Evolutionary conservation across 1,140 invertebrate genomes (phyloP).

Genomic region (Ylistrum balloti): DNA sequence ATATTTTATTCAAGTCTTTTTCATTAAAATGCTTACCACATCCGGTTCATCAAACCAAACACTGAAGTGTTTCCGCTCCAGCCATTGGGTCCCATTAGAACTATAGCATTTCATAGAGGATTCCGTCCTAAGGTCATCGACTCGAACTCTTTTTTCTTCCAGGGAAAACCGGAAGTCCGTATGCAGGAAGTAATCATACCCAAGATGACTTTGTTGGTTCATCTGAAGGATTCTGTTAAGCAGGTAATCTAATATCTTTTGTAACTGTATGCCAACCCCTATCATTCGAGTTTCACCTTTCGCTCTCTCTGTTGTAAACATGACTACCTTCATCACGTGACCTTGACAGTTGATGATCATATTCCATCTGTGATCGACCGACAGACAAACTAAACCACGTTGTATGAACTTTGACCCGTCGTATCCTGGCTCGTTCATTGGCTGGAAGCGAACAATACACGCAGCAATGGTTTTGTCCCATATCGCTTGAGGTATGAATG

Average conservation of each 20-base stretch:
- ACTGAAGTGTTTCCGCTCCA: neutral
- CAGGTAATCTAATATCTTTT: neutral
- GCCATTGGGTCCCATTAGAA: neutral
- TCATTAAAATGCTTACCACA: too few relatives aligned
- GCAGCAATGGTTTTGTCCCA: constrained; percentile 27
- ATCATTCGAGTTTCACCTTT: neutral
- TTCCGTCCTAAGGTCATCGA: neutral
- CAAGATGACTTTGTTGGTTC: constrained; percentile 31
- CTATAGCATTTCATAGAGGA: neutral
- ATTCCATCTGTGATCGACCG: constrained; percentile 9
- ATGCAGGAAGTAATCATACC: neutral
- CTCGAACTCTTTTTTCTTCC: neutral
- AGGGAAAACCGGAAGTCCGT: neutral
- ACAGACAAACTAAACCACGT: constrained; percentile 18
- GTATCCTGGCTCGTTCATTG: constrained; percentile 16
- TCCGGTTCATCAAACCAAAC: constrained; percentile 9
- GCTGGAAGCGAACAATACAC: constrained; percentile 1
- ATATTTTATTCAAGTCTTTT: too few relatives aligned
- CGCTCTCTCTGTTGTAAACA: neutral
- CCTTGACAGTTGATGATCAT: neutral
- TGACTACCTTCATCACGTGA: neutral
- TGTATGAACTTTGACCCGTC: neutral
- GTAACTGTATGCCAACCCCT: neutral
- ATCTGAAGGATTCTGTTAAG: neutral
- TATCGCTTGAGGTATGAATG: neutral